phyloP scores from a whole-genome alignment of 2,888 invertebrate species.

The Cosmia pyralina region DNA sequence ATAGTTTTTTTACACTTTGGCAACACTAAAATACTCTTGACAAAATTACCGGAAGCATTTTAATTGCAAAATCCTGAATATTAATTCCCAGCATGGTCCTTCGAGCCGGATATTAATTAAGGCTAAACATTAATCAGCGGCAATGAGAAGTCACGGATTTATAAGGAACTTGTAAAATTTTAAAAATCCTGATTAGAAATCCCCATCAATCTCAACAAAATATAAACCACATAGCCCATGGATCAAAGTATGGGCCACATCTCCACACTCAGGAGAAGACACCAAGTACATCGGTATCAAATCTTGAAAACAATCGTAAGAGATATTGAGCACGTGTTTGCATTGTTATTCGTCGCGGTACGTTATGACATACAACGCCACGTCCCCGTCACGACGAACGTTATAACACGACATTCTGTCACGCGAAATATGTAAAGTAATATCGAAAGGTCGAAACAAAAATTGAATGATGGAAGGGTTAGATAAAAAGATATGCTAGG shows the following conservation, averaged over 20 bases:
- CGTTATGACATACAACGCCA: constrained; percentile 32
- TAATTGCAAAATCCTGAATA: too few relatives aligned
- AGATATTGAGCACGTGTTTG: constrained; percentile 26
- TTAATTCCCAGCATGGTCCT: too few relatives aligned
- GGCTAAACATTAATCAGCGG: too few relatives aligned
- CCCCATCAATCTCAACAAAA: too few relatives aligned
- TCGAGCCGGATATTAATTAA: too few relatives aligned
- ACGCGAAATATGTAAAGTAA: constrained; percentile 30
- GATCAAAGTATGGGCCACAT: neutral
- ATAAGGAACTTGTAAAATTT: too few relatives aligned
- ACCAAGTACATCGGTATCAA: constrained; percentile 8
- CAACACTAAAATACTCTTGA: too few relatives aligned
- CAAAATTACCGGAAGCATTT: too few relatives aligned
- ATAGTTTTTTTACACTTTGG: too few relatives aligned
- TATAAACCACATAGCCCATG: too few relatives aligned
- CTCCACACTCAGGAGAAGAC: constrained; percentile 4
- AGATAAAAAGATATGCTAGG: neutral
- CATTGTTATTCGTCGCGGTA: constrained; percentile 44
- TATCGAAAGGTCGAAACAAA: constrained; percentile 27
- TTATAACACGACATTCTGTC: constrained; percentile 19
- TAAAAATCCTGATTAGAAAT: too few relatives aligned
- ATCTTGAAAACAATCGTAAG: constrained; percentile 28
- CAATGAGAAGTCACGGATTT: too few relatives aligned
- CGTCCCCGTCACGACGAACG: constrained; percentile 33
- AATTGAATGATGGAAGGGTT: constrained; percentile 8